These are phyloP conservation scores for Neolamprologus sp. DNA, from an alignment of 2,113 vertebrate species.

Conservation along the genomic window DNA sequence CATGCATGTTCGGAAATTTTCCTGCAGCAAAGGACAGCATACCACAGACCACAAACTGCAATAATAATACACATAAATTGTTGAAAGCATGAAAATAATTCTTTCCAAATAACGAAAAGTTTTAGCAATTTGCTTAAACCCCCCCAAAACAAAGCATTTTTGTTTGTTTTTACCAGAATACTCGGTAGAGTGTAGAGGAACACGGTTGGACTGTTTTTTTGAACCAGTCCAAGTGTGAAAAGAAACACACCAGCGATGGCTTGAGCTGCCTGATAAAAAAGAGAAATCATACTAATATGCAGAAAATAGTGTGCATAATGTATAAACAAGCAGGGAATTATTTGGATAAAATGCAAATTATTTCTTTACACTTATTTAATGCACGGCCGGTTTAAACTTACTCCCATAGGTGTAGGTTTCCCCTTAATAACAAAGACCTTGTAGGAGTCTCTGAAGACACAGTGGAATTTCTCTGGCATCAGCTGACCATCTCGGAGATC, in stretches of 20 bases:
- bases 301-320: not conserved
- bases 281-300: not conserved
- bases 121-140: not conserved
- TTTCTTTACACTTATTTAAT: not conserved
- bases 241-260: constrained; percentile 50
- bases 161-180: constrained; percentile 42
- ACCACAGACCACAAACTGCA: constrained; percentile 61
- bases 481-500: not conserved
- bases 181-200: constrained; percentile 1
- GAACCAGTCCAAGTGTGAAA: constrained; percentile 25
- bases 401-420: constrained; percentile 65
- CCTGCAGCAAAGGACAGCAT: constrained; percentile 57
- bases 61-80: not conserved
- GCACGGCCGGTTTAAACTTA: not conserved
- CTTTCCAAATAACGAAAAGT: not conserved
- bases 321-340: not conserved
- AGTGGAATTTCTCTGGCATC: constrained; percentile 64
- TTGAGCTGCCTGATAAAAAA: constrained; percentile 56
- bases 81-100: not conserved
- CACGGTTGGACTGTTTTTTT: not conserved
- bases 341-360: not conserved
- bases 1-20: constrained; percentile 46
- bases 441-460: constrained; percentile 68
- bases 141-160: not conserved
- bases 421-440: constrained; percentile 62